phyloP scores from a whole-genome alignment of 2,797 vertebrate genomes.

The Mycteria americana region DNA sequence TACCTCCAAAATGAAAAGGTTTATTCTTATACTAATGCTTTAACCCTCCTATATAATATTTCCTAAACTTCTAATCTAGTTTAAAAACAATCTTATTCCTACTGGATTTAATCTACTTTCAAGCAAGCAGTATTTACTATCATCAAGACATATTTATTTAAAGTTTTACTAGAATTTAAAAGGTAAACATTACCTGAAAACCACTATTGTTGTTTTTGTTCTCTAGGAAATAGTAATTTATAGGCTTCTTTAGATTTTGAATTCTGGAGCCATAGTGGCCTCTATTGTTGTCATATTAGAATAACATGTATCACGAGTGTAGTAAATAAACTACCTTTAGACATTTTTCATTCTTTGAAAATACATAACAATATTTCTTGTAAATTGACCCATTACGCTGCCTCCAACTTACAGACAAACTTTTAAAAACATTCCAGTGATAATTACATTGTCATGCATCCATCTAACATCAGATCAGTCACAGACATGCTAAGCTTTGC shows the following conservation, averaged over 20 bases:
- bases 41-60: not conserved
- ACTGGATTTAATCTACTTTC: slow-evolving; percentile 7
- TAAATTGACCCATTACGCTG: not conserved
- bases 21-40: slow-evolving; percentile 25
- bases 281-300: slow-evolving; percentile 70
- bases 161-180: slow-evolving; percentile 29
- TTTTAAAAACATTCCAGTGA: not conserved
- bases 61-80: not conserved
- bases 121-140: not conserved
- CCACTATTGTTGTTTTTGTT: not conserved
- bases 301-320: slow-evolving; percentile 28
- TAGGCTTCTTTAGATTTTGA: slow-evolving; percentile 12
- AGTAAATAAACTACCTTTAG: not conserved
- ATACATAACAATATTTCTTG: not conserved
- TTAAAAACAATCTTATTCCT: not conserved
- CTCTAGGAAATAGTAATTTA: not conserved
- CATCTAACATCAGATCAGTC: not conserved
- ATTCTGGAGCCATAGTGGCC: slow-evolving; percentile 73
- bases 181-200: not conserved
- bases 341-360: not conserved
- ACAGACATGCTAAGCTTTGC: not conserved
- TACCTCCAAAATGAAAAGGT: not conserved
- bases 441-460: not conserved
- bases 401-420: not conserved
- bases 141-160: not conserved